Base-by-base conservation (phyloP, 2,797 vertebrate genomes). In the Cirrhinus molitorella region DNA sequence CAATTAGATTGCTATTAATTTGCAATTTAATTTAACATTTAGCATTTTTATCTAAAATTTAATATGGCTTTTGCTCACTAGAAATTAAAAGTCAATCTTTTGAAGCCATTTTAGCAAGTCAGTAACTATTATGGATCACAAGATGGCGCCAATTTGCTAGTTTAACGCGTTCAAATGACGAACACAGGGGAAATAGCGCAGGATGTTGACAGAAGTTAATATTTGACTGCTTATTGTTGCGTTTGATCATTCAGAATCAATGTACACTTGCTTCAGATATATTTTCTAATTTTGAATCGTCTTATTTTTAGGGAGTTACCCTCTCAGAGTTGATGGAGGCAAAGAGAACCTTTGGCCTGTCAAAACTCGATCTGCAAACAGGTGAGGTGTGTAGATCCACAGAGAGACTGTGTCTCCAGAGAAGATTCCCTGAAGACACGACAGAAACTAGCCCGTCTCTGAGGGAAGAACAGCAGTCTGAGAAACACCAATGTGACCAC, bases 301-400 rank as follows among this genome's bases (percentile, higher is more conserved):
- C 19, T 23, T 19, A 63, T 47, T 68, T 45, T 90, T 25, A 99
- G 97, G 97, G 97, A 8, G 96, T 99, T 85, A 98, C 97, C 0
- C 95, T 97, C 51, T 96, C 97, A 5, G 97, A 98, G 71, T 93
- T 99, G 85, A 96, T 96, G 88, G 97, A 97, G 90, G 97, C 97
- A 68, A 96, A 97, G 89, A 94, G 91, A 89, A 95, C 92, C 80
- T 95, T 93, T 89, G 95, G 93, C 89, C 89, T 93, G 13, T 93
- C 95, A 0, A 89, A 90, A 83, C 90, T 88, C 0, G 96, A 96
- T 63, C 90, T 89, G 10, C 92, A 94, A 81, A 90, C 87, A 74
- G 95, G 95, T 34, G 94, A 93, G 55, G 91, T 86, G 65, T 87
- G 67, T 37, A 45, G 34, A 31, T n/a, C 49, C 47, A n/a, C 47